Evolutionary conservation across 2,113 vertebrate genomes (phyloP).

Genomic region (Oenanthe melanoleuca): DNA sequence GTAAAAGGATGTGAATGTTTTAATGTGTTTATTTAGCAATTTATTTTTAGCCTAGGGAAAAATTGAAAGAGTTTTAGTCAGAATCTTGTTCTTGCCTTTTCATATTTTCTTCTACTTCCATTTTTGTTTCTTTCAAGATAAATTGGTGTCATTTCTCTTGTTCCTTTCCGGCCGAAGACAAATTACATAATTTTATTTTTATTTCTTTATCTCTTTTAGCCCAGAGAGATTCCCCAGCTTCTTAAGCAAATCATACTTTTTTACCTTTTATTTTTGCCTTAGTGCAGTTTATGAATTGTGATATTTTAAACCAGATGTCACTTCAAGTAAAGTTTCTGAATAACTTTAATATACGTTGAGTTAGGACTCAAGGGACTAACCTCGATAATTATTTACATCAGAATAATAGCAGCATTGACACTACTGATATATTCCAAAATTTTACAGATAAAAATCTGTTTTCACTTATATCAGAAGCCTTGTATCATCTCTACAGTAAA

Average conservation of each 20-base stretch:
- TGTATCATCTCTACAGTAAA: not conserved
- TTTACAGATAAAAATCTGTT: not conserved
- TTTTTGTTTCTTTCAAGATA: slow-evolving; percentile 18
- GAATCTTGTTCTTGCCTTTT: not conserved
- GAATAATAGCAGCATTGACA: not conserved
- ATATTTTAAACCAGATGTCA: not conserved
- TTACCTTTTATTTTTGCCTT: not conserved
- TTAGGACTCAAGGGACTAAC: not conserved
- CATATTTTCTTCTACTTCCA: not conserved
- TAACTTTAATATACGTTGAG: not conserved
- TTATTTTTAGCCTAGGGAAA: slow-evolving; percentile 8
- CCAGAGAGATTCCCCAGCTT: not conserved
- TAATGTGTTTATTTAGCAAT: not conserved
- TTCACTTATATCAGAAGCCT: not conserved
- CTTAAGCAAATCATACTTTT: not conserved
- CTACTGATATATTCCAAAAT: not conserved
- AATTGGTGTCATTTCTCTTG: slow-evolving; percentile 31
- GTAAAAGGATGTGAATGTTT: not conserved
- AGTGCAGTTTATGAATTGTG: not conserved
- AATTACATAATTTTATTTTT: not conserved
- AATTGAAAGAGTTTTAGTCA: not conserved
- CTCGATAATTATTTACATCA: not conserved
- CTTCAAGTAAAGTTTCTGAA: not conserved
- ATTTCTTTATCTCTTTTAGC: slow-evolving; percentile 2
- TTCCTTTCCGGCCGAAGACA: slow-evolving; percentile 1